These are phyloP conservation scores for Oreochromis spilurus DNA, from an alignment of 2,113 vertebrate species.

Conservation along the genomic window DNA sequence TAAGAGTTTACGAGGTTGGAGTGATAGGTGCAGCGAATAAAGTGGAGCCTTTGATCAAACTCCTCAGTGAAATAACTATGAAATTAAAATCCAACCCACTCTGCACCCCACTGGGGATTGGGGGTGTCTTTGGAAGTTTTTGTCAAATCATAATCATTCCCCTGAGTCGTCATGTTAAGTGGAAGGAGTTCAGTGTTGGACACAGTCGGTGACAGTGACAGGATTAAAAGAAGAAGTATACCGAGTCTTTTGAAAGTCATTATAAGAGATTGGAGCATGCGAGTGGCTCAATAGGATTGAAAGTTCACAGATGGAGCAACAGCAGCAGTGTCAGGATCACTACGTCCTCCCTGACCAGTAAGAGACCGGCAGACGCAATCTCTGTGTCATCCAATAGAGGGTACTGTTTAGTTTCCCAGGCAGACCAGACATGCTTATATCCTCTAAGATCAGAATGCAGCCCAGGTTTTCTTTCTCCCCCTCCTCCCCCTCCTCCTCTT, in stretches of 20 bases:
- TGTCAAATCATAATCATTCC: slow-evolving; percentile 29
- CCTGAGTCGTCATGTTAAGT: neutral
- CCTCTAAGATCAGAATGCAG: slow-evolving; percentile 28
- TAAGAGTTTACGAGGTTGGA: neutral
- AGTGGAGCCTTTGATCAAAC: neutral
- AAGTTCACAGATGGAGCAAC: neutral
- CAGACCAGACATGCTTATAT: slow-evolving; percentile 16
- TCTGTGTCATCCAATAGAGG: slow-evolving; percentile 70
- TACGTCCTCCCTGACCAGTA: neutral
- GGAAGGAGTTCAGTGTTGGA: neutral
- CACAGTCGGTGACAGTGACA: neutral
- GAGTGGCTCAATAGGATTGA: neutral
- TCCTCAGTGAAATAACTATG: slow-evolving; percentile 15
- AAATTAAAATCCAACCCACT: slow-evolving; percentile 18
- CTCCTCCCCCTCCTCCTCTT: neutral
- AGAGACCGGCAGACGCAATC: slow-evolving; percentile 16
- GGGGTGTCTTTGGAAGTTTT: neutral
- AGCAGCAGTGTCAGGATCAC: fast-evolving
- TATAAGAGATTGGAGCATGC: neutral
- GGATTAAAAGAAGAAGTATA: slow-evolving; percentile 8
- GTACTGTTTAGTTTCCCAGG: slow-evolving; percentile 68
- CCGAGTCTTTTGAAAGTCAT: neutral
- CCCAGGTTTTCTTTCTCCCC: neutral
- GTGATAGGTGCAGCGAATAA: neutral
- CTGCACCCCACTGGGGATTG: neutral